Evolutionary conservation across 2,113 vertebrate species (phyloP).

Genomic region (Rhombomys opimus): DNA sequence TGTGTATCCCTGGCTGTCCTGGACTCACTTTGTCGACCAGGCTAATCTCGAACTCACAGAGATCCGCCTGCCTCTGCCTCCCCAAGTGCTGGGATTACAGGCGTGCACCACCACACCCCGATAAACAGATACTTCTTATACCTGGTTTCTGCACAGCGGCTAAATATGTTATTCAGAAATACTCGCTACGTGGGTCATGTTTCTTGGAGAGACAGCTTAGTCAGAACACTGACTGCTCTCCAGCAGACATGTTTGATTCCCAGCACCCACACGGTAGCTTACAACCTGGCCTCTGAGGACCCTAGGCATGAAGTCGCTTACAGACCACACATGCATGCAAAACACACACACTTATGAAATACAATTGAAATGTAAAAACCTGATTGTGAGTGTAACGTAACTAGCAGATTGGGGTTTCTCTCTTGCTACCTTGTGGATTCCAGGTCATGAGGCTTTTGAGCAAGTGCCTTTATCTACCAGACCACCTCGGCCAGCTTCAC

Average conservation of each 20-base stretch:
- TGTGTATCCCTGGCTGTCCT: no score
- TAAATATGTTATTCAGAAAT: constrained; percentile 11
- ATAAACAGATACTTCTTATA: not conserved
- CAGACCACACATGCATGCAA: not conserved
- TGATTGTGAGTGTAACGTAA: not conserved
- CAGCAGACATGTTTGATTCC: not conserved
- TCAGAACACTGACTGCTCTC: not conserved
- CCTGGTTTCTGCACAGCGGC: not conserved
- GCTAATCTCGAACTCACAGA: not conserved
- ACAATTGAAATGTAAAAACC: not conserved
- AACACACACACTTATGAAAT: no score
- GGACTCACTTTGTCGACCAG: not conserved
- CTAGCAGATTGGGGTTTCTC: not conserved
- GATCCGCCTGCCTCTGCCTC: no score
- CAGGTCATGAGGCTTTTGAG: not conserved
- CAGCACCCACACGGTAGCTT: not conserved
- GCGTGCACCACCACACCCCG: no score
- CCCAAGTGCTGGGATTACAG: not conserved
- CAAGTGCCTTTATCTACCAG: not conserved
- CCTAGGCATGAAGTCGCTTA: not conserved
- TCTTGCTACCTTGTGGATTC: not conserved
- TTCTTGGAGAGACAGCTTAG: not conserved
- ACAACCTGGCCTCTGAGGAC: not conserved
- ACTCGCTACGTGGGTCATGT: not conserved
- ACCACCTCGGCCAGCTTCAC: not conserved